Evolutionary conservation across 1,140 invertebrate species (phyloP).

Genomic region (Artemia franciscana): DNA sequence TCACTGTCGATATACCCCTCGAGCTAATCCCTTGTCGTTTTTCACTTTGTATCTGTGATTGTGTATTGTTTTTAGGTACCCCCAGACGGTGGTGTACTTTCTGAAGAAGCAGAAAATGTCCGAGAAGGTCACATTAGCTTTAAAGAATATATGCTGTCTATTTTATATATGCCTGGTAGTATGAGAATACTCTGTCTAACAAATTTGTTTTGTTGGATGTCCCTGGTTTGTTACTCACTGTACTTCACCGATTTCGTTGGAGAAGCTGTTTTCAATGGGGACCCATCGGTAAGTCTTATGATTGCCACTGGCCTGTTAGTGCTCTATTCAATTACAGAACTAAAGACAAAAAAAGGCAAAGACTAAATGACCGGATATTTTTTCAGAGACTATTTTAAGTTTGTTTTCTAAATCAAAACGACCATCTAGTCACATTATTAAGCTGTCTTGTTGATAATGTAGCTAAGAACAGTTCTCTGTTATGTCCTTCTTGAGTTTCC

Average conservation of each 20-base stretch:
- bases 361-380: too few species aligned
- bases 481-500: too few species aligned
- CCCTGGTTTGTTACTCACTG: slow-evolving; percentile 81
- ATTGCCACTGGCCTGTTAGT: too few species aligned
- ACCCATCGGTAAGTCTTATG: slow-evolving; percentile 47
- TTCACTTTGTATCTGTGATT: too few species aligned
- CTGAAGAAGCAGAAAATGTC: neutral
- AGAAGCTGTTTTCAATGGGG: slow-evolving; percentile 74
- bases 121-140: slow-evolving; percentile 14
- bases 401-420: too few species aligned
- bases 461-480: neutral
- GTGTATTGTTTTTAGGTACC: neutral
- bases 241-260: slow-evolving; percentile 96
- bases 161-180: slow-evolving; percentile 66
- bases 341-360: too few species aligned
- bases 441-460: slow-evolving; percentile 6
- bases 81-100: neutral
- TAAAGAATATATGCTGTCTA: slow-evolving; percentile 58
- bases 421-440: neutral
- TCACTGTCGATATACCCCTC: too few species aligned
- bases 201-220: slow-evolving; percentile 94
- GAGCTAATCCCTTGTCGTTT: too few species aligned
- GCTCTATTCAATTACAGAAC: too few species aligned
- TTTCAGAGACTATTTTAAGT: too few species aligned
- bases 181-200: slow-evolving; percentile 68